Base-by-base conservation (phyloP, 2,113 vertebrate genomes). In the Pseudopipra pipra region DNA sequence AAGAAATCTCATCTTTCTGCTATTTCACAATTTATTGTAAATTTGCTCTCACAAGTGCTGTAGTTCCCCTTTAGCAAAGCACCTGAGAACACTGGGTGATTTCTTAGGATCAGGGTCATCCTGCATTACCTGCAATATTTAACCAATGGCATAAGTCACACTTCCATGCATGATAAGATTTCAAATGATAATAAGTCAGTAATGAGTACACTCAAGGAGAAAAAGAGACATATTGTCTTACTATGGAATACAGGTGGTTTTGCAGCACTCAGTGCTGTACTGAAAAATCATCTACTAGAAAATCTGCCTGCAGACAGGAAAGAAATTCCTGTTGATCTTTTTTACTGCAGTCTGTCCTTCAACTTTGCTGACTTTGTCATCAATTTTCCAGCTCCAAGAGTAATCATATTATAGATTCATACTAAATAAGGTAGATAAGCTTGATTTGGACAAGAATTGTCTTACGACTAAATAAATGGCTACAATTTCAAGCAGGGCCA, bases 361-460 rank as follows among this genome's bases (percentile, higher is more conserved):
- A 72, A 51, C 25, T 59, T 67, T 59, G 39, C 22, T 51, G 56
- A 27, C 31, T 91, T 59, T 78, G 24, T 73, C 39, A 76, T 41
- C 47, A 65, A 7, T 21, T 79, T 47, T 27, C 17, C 43, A 52
- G 7, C 58, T 68, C 23, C 55, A 65, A 82, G 30, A 74, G 35
- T 35, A 16, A 62, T 5, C 28, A 23, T 14, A 43, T 55, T 37
- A 67, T 0, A 62, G n/a, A 67, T 55, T 55, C 30, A 41, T 12
- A 47, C 8, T 11, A 71, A 47, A 11, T 19, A 79, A 22, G 17
- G 35, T 4, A 52, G 33, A 51, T 37, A 31, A 62, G 13, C 31
- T 35, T 51, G 9, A 28, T 33, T 12, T 9, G 14, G 9, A 43
- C 5, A 3, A 7, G 4, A 7, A 12, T 1, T 9, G 5, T 43